Evolutionary conservation across 2,797 vertebrate species (phyloP).

Genomic region (Schizopygopsis pylzovi): DNA sequence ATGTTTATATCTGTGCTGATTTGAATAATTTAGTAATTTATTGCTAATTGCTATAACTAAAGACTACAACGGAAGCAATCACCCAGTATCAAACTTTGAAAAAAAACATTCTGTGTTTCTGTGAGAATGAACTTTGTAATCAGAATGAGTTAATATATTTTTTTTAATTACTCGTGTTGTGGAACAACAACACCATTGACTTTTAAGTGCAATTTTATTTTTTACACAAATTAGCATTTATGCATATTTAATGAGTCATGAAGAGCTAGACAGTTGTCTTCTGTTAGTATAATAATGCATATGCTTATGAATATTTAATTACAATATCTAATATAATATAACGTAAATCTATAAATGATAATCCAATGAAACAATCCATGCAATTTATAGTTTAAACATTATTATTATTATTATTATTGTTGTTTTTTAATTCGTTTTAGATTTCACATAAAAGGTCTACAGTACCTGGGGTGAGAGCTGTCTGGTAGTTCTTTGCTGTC

Average conservation of each 20-base stretch:
- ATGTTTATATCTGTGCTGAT: conserved; percentile 1
- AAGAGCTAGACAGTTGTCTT: not conserved
- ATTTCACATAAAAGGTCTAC: not conserved
- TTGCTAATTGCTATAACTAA: conserved; percentile 29
- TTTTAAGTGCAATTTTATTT: not conserved
- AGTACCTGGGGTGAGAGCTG: not conserved
- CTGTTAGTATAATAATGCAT: not conserved
- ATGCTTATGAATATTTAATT: not conserved
- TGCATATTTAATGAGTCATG: not conserved
- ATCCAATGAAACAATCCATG: rapidly evolving
- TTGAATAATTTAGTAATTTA: not conserved
- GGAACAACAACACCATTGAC: not conserved
- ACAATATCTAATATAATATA: not conserved
- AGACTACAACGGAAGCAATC: conserved; percentile 2
- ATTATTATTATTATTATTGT: not conserved
- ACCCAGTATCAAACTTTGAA: not conserved
- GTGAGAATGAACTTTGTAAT: conserved; percentile 1
- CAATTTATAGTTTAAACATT: not conserved
- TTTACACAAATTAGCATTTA: not conserved
- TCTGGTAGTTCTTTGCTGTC: not conserved
- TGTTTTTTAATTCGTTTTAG: not conserved
- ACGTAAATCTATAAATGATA: not conserved
- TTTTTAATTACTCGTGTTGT: not conserved
- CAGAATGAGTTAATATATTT: not conserved
- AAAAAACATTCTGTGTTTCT: not conserved